phyloP scores from a whole-genome alignment of 2,113 vertebrate species.

The Todiramphus saurophagus region DNA sequence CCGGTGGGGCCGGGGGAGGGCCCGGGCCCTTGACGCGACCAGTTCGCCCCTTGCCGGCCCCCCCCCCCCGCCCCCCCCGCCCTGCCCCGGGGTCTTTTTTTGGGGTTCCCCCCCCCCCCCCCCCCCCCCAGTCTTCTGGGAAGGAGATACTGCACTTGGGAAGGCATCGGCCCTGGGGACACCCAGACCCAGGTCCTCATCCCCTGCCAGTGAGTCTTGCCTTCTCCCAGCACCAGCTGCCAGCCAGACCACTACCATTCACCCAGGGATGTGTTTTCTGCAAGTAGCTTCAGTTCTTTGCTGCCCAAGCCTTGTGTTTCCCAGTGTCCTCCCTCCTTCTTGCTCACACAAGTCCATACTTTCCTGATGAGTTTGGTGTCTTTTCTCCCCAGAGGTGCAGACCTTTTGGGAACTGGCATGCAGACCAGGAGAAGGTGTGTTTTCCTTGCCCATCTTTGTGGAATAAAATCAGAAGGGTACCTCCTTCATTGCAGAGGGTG shows the following conservation, averaged over 20 bases:
- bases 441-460: background rate
- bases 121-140: background rate
- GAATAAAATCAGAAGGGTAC: background rate
- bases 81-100: background rate
- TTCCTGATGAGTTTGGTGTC: background rate
- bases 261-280: background rate
- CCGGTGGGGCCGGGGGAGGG: too few species aligned
- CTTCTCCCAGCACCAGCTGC: background rate
- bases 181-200: rapidly evolving
- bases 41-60: too few species aligned
- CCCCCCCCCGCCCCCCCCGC: too few species aligned
- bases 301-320: rapidly evolving
- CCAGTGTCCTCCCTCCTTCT: background rate
- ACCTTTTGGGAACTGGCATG: background rate
- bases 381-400: background rate
- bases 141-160: background rate
- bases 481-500: background rate
- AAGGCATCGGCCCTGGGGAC: background rate
- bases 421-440: rapidly evolving
- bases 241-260: background rate
- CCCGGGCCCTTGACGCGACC: too few species aligned
- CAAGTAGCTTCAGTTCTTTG: background rate
- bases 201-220: background rate
- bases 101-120: background rate
- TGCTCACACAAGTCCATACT: background rate